Conservation (phyloP, 2,797 vertebrate genomes). For the Myiotriccus ornatus region DNA sequence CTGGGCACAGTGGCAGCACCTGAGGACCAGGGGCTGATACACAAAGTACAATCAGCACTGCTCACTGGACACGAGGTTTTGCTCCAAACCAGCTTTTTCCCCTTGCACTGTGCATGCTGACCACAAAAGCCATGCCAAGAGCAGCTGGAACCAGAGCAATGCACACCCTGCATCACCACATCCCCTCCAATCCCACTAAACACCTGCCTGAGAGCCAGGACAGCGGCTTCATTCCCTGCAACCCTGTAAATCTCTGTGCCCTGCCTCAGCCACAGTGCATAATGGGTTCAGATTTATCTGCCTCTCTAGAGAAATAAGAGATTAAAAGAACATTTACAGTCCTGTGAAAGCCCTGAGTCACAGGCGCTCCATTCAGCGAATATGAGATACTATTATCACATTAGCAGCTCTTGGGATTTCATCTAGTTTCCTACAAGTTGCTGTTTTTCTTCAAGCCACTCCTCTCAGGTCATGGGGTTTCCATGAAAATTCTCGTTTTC, state of each 20-base stretch:
- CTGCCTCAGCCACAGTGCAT: neutral
- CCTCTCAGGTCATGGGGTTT: neutral
- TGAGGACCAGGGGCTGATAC: neutral
- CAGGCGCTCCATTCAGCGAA: neutral
- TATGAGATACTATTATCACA: slow-evolving; percentile 26
- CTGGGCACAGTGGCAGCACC: accelerated
- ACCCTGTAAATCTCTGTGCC: neutral
- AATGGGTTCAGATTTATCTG: slow-evolving; percentile 43
- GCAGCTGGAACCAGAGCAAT: accelerated
- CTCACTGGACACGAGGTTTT: neutral
- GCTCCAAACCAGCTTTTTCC: neutral
- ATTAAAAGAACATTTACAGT: slow-evolving; percentile 49
- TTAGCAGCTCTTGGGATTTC: slow-evolving; percentile 27
- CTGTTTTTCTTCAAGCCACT: neutral
- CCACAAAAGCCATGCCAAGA: neutral
- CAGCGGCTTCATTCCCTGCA: neutral
- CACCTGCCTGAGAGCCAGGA: neutral
- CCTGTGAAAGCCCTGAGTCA: slow-evolving; percentile 15
- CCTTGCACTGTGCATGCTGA: accelerated
- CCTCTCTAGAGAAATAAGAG: slow-evolving; percentile 31
- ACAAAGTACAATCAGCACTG: accelerated
- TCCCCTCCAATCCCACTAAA: neutral
- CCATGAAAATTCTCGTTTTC: neutral
- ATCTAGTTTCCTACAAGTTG: neutral
- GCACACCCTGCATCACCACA: neutral